A percentile compares a stretch with the other conserved stretches of the same genome.
phyloP scores from a whole-genome alignment of 2,888 invertebrate species.

The Ischnura elegans region DNA sequence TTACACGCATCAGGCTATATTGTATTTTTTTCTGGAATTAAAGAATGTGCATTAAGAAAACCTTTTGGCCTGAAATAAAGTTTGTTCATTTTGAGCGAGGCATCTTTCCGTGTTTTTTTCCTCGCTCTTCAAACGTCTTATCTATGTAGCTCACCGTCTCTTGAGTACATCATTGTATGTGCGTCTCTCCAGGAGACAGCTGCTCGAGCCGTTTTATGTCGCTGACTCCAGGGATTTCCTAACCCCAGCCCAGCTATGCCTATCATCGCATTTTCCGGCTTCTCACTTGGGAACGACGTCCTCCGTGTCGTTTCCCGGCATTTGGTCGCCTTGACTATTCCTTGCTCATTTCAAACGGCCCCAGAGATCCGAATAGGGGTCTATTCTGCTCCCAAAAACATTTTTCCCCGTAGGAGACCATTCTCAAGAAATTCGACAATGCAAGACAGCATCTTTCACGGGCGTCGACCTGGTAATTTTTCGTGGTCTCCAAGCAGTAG shows the following conservation, averaged over 20 bases:
- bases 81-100: neutral
- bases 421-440: neutral
- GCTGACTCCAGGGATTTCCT: neutral
- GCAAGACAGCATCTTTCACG: neutral
- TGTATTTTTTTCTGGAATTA: no score
- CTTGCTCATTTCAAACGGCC: neutral
- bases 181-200: neutral
- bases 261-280: neutral
- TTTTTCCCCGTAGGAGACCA: neutral
- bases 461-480: neutral
- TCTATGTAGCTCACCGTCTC: neutral
- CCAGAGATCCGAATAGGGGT: neutral
- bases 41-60: no score
- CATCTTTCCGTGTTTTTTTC: neutral
- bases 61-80: no score
- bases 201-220: neutral
- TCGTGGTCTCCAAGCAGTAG: neutral
- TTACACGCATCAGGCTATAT: no score
- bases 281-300: neutral
- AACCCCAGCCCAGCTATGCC: neutral
- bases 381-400: neutral
- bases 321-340: neutral
- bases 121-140: neutral
- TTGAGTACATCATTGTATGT: neutral
- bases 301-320: neutral